Base-by-base conservation (phyloP, 2,113 vertebrate species). In the Syngnathus floridae region DNA sequence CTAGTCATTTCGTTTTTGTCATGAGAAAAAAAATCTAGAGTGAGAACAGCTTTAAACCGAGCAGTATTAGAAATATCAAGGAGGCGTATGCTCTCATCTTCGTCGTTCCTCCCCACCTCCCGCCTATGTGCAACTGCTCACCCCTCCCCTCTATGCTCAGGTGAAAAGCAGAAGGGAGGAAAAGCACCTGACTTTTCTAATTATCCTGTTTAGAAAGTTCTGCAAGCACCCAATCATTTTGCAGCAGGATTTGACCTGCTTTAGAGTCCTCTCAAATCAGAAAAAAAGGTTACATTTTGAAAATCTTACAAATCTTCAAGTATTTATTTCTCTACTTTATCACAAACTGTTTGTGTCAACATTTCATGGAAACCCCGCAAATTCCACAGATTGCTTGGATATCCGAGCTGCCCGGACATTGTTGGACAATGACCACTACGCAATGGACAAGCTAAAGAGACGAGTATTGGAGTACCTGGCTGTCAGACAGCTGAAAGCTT, bases 381-480 rank as follows among this genome's bases (percentile, higher is more conserved):
- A 13, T 59, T 57, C 64, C 16, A 31, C 80, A 98, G 96, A 99
- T 88, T 93, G 92, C 52, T 87, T 99, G 75, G 95, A 99, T 79
- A 98, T 99, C 75, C 85, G 85, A 4, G 93, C 94, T 0, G 97
- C 97, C 45, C 92, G 95, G 0, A 86, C 94, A 40, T 91, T 96
- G 7, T 54, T 99, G 87, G 95, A 99, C 82, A 97, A 93, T 5
- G 96, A 99, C 74, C 96, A 99, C 73, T 98, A 99, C 0, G 96
- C 95, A 72, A 93, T 99, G 94, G 92, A 98, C 65, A 97, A 98
- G 78, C 62, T 99, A 87, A 99, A 99, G 90, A 94, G 90, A 75
- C 91, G 97, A 4, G 95, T 99, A 65, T 77, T 99, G 79, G 97
- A 99, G 77, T 98, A 99, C 57, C 88, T 99, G 77, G 97, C 97